Percentiles rank a stretch among this genome's conserved stretches.
phyloP scores from a whole-genome alignment of 1,140 invertebrate genomes.

The Sitodiplosis mosellana region DNA sequence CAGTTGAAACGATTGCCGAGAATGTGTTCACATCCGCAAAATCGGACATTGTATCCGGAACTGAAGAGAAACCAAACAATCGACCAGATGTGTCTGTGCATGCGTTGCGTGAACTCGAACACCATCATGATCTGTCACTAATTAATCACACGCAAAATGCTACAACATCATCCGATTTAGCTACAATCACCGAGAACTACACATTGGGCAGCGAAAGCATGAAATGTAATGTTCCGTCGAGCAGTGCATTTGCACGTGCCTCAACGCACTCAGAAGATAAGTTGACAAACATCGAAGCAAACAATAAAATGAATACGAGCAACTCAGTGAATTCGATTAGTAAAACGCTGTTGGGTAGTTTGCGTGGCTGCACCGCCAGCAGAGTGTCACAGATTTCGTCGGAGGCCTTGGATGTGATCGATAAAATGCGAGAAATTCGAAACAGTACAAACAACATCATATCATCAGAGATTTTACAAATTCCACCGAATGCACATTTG shows the following conservation, averaged over 20 bases:
- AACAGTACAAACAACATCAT: slow-evolving; percentile 64
- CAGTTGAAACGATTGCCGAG: slow-evolving; percentile 79
- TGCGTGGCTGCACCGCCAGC: slow-evolving; percentile 8
- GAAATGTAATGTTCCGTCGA: slow-evolving; percentile 10
- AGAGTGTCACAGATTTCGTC: slow-evolving; percentile 17
- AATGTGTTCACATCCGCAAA: slow-evolving; percentile 61
- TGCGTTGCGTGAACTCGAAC: slow-evolving; percentile 34
- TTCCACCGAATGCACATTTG: slow-evolving; percentile 9
- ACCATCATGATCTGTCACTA: slow-evolving; percentile 37
- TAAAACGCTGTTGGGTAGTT: slow-evolving; percentile 17
- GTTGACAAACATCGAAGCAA: slow-evolving; percentile 19
- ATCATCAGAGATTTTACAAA: slow-evolving; percentile 32
- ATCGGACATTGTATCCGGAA: slow-evolving; percentile 41
- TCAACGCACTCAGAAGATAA: slow-evolving; percentile 10
- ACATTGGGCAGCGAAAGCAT: slow-evolving; percentile 39
- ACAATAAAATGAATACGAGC: slow-evolving; percentile 24
- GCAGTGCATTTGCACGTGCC: slow-evolving; percentile 10
- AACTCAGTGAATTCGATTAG: slow-evolving; percentile 18
- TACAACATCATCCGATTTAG: slow-evolving; percentile 38
- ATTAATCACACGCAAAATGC: slow-evolving; percentile 40
- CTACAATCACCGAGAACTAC: slow-evolving; percentile 66
- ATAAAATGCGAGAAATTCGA: slow-evolving; percentile 43
- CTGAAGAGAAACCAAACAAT: slow-evolving; percentile 9
- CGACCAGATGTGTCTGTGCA: slow-evolving; percentile 34
- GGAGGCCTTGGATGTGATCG: slow-evolving; percentile 39